Evolutionary conservation across 2,888 invertebrate genomes (phyloP).

Genomic region (Argyra leucocephala): DNA sequence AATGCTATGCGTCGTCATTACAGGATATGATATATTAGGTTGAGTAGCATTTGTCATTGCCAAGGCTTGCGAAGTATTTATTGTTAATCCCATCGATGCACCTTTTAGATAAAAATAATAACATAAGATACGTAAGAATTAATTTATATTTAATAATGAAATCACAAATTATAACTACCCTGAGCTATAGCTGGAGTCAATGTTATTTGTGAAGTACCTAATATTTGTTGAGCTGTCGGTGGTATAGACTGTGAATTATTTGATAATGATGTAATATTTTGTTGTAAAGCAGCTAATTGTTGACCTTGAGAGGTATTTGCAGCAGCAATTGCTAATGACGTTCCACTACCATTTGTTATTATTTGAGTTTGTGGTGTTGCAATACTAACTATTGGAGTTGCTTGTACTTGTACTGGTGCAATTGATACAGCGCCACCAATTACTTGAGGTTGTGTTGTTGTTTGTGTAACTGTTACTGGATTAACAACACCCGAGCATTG

Average conservation of each 20-base stretch:
- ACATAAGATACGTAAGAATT: background rate
- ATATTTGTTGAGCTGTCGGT: constrained; percentile 26
- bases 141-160: no score
- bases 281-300: constrained; percentile 27
- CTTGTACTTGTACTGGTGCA: constrained; percentile 47
- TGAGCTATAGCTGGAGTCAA: constrained; percentile 27
- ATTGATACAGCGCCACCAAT: constrained; percentile 44
- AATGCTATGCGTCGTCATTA: constrained; percentile 55
- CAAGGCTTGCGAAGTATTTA: constrained; percentile 46
- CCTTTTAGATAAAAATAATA: constrained; percentile 13
- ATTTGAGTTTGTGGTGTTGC: constrained; percentile 42
- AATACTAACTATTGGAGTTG: constrained; percentile 52
- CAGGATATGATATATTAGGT: constrained; percentile 56
- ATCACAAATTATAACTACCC: constrained; percentile 13
- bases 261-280: constrained; percentile 26
- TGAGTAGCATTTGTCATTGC: constrained; percentile 53
- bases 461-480: constrained; percentile 48
- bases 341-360: constrained; percentile 24
- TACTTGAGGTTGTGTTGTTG: constrained; percentile 47
- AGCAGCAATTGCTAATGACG: constrained; percentile 26
- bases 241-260: constrained; percentile 24
- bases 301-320: constrained; percentile 28
- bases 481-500: constrained; percentile 35
- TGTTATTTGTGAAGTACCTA: constrained; percentile 31
- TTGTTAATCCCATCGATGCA: constrained; percentile 36